phyloP scores from a whole-genome alignment of 2,797 vertebrate genomes.

The Aeoliscus strigatus region DNA sequence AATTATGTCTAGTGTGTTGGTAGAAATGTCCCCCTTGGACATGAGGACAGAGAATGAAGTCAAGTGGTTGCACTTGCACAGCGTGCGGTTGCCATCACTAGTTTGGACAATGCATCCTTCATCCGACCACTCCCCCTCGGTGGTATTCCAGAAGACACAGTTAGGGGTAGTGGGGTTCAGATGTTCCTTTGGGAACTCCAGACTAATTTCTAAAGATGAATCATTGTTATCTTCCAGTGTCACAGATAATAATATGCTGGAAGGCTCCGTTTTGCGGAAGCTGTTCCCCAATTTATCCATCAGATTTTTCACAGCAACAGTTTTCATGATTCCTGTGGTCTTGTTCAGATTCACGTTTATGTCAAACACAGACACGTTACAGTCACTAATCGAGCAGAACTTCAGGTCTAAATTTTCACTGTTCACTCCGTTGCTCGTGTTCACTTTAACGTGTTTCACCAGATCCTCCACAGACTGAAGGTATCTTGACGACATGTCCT shows the following conservation, averaged over 20 bases:
- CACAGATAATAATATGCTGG: conserved; percentile 55
- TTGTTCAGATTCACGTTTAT: conserved; percentile 42
- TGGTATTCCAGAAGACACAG: conserved; percentile 75
- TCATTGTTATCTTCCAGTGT: conserved; percentile 24
- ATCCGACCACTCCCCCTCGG: conserved; percentile 25
- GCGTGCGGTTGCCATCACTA: conserved; percentile 2
- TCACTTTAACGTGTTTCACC: conserved; percentile 56
- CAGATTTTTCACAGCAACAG: conserved; percentile 64
- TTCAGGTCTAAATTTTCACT: conserved; percentile 61
- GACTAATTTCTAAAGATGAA: conserved; percentile 26
- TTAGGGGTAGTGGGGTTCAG: accelerated
- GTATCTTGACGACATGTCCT: conserved; percentile 46
- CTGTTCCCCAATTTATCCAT: conserved; percentile 45
- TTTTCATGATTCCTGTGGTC: conserved; percentile 48
- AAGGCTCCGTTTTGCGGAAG: accelerated
- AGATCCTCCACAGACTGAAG: conserved; percentile 67
- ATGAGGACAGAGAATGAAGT: conserved; percentile 78
- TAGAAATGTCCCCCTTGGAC: conserved; percentile 29
- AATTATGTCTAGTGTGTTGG: conserved; percentile 45
- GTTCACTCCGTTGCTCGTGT: conserved; percentile 4
- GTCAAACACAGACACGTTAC: conserved; percentile 41
- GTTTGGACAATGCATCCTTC: conserved; percentile 50
- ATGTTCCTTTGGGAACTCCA: conserved; percentile 47
- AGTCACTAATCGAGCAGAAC: conserved; percentile 41
- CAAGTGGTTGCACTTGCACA: conserved; percentile 73